Percentiles rank a stretch among this genome's conserved stretches.
Evolutionary conservation across 92 coral and sea anemone species (phyloP).

Genomic region (Palythoa heliodiscus): DNA sequence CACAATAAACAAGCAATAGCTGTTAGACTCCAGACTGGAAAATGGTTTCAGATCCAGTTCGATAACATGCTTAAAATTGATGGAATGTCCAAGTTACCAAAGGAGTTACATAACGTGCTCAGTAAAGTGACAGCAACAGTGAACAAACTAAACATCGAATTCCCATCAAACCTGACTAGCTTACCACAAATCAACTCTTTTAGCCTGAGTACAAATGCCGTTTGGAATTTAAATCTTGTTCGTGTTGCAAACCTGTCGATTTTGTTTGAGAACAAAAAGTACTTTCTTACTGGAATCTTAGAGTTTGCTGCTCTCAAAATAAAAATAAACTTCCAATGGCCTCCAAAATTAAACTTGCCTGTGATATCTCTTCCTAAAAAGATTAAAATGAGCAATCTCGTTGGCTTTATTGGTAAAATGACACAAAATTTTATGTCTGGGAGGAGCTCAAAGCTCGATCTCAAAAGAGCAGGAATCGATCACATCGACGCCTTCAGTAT

Average conservation of each 20-base stretch:
- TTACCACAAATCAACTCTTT: slow-evolving; percentile 32
- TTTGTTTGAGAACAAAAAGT: slow-evolving; percentile 13
- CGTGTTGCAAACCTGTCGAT: slow-evolving; percentile 35
- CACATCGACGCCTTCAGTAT: slow-evolving; percentile 35
- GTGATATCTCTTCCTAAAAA: slow-evolving; percentile 26
- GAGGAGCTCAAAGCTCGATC: slow-evolving; percentile 6
- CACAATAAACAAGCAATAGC: neutral
- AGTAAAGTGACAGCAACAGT: slow-evolving; percentile 33
- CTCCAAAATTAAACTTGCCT: slow-evolving; percentile 31
- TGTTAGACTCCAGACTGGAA: slow-evolving; percentile 51
- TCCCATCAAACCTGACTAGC: slow-evolving; percentile 41
- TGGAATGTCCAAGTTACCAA: slow-evolving; percentile 42
- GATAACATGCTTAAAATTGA: slow-evolving; percentile 45
- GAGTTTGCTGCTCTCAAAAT: slow-evolving; percentile 45
- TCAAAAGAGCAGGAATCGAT: slow-evolving; percentile 45
- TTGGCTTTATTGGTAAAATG: slow-evolving; percentile 32
- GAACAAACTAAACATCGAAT: slow-evolving; percentile 11
- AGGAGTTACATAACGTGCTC: slow-evolving; percentile 28
- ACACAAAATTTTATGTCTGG: slow-evolving; percentile 44
- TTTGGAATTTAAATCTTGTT: slow-evolving; percentile 50
- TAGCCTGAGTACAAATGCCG: slow-evolving; percentile 14
- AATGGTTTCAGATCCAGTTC: slow-evolving; percentile 29
- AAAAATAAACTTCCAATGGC: slow-evolving; percentile 44
- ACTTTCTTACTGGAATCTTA: slow-evolving; percentile 40
- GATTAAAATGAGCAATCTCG: slow-evolving; percentile 14